Conservation (phyloP, 2,113 vertebrate species). For the Psettodes erumei region DNA sequence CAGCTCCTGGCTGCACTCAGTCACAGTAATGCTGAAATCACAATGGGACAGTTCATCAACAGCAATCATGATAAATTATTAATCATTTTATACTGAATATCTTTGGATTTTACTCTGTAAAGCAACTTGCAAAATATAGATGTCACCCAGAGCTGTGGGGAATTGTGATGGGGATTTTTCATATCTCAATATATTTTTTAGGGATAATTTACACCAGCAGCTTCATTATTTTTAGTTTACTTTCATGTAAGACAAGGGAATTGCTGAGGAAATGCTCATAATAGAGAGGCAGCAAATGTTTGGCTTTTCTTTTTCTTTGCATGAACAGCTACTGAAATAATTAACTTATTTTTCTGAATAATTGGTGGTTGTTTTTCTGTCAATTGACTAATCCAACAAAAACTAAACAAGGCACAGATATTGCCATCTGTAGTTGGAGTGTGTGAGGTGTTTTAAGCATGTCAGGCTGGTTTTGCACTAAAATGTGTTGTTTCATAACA, state of each 20-base stretch:
- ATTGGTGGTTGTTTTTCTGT: background rate
- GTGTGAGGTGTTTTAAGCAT: background rate
- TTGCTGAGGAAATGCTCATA: background rate
- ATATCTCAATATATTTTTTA: background rate
- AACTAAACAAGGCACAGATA: too few species aligned
- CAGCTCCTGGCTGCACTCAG: background rate
- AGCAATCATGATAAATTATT: background rate
- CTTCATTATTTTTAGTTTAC: background rate
- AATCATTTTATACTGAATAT: background rate
- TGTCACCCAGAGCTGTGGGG: background rate
- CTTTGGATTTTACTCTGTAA: background rate
- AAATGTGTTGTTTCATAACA: slow-evolving; percentile 58
- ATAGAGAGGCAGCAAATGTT: background rate
- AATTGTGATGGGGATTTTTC: background rate
- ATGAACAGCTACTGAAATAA: background rate
- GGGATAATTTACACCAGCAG: background rate
- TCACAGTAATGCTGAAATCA: too few species aligned
- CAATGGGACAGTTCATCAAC: too few species aligned
- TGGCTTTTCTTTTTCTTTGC: background rate
- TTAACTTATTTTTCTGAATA: background rate
- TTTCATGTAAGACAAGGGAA: background rate
- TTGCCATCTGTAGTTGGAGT: too few species aligned
- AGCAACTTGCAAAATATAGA: background rate
- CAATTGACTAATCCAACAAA: background rate
- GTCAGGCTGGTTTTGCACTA: background rate